A percentile compares a stretch with the other conserved stretches of the same genome.
Evolutionary conservation across 2,797 vertebrate species (phyloP).

Genomic region (Tragopan temminckii): DNA sequence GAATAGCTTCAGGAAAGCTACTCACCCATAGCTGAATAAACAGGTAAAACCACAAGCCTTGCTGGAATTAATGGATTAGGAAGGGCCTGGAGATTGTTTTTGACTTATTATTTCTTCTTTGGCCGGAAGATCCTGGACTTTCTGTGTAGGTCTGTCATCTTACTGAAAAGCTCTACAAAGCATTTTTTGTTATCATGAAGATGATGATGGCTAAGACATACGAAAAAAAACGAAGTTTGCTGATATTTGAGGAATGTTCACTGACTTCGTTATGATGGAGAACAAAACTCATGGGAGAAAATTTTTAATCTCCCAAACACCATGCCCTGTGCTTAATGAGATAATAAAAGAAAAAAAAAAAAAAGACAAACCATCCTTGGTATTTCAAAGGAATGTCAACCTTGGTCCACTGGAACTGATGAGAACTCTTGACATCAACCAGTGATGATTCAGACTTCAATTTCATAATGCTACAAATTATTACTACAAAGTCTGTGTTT

Average conservation of each 20-base stretch:
- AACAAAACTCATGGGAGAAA: background rate
- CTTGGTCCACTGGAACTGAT: background rate
- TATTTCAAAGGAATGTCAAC: background rate
- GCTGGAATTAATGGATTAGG: background rate
- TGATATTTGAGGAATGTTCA: background rate
- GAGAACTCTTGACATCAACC: background rate
- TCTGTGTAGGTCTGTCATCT: background rate
- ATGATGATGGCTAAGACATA: background rate
- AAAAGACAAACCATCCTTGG: background rate
- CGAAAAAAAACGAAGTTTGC: background rate
- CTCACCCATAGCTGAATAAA: background rate
- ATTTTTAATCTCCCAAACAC: background rate
- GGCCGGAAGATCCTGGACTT: background rate
- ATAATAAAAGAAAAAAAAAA: background rate
- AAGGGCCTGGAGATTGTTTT: accelerated
- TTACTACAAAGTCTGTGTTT: background rate
- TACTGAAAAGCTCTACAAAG: background rate
- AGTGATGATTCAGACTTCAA: background rate
- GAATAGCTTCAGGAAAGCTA: background rate
- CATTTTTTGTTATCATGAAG: background rate
- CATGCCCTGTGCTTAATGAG: background rate
- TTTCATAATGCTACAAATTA: background rate
- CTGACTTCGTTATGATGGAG: background rate
- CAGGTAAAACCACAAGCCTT: background rate
- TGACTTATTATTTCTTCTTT: background rate